A percentile compares a stretch with the other conserved stretches of the same genome.
phyloP scores from a whole-genome alignment of 2,113 vertebrate genomes.

The Tetrax tetrax region DNA sequence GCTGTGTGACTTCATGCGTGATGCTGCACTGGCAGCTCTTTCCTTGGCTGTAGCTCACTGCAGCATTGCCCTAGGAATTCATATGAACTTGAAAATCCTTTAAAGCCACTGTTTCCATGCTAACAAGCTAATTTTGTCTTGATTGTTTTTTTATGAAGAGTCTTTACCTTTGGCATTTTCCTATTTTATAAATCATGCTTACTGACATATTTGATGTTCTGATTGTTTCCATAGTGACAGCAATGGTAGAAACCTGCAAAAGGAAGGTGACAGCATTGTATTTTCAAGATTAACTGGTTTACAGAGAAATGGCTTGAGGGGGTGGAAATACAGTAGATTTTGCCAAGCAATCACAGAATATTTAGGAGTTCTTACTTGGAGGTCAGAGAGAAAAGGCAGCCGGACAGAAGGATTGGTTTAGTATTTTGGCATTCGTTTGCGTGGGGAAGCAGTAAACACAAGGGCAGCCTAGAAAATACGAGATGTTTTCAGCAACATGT shows the following conservation, averaged over 20 bases:
- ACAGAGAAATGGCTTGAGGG: neutral
- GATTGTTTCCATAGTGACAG: conserved; percentile 66
- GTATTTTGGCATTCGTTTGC: neutral
- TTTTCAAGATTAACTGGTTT: conserved; percentile 39
- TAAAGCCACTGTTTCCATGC: neutral
- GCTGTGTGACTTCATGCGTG: neutral
- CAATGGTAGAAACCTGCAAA: conserved; percentile 33
- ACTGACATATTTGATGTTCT: conserved; percentile 17
- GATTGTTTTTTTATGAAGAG: neutral
- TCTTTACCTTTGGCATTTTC: neutral
- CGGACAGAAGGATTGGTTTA: neutral
- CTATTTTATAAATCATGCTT: conserved; percentile 15
- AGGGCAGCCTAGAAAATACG: neutral
- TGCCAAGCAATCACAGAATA: neutral
- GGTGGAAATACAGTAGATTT: neutral
- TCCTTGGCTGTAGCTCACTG: neutral
- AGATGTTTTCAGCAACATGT: neutral
- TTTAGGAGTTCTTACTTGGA: neutral
- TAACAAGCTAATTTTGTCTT: conserved; percentile 28
- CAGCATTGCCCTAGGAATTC: neutral
- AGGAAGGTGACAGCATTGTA: conserved; percentile 20
- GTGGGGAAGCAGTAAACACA: neutral
- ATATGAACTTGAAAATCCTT: neutral
- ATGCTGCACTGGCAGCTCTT: conserved; percentile 8
- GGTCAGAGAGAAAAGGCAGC: neutral